Conservation (phyloP, 2,888 invertebrate species). For the Erannis defoliaria region DNA sequence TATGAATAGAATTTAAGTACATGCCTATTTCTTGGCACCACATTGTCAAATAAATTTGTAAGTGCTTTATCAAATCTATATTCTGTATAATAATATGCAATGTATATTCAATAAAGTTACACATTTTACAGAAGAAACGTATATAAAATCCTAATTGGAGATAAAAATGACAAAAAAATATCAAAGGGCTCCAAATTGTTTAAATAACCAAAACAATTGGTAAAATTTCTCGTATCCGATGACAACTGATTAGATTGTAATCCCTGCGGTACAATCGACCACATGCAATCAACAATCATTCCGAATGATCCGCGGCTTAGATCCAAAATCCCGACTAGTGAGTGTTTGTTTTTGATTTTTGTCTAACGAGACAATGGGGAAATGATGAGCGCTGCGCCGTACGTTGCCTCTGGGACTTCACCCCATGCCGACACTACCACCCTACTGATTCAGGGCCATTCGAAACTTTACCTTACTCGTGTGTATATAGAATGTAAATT, state of each 20-base stretch:
- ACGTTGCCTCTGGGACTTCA: slow-evolving; percentile 83
- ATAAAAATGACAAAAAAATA: neutral
- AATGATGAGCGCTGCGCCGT: slow-evolving; percentile 83
- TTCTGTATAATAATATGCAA: neutral
- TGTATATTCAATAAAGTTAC: neutral
- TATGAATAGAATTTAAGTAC: slow-evolving; percentile 52
- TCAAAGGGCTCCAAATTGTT: slow-evolving; percentile 6
- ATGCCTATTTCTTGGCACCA: slow-evolving; percentile 20
- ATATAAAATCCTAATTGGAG: neutral
- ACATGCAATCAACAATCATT: slow-evolving; percentile 71
- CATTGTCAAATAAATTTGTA: slow-evolving; percentile 12
- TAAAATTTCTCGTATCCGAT: slow-evolving; percentile 48
- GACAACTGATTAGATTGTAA: slow-evolving; percentile 53
- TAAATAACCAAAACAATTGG: slow-evolving; percentile 41
- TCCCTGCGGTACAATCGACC: slow-evolving; percentile 75
- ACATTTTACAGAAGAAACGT: neutral
- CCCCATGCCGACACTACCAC: slow-evolving; percentile 74
- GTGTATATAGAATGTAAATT: slow-evolving; percentile 60
- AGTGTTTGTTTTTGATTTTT: slow-evolving; percentile 87
- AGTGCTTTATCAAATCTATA: neutral
- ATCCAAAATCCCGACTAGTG: slow-evolving; percentile 76
- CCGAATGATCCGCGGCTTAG: slow-evolving; percentile 78
- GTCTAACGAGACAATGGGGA: slow-evolving; percentile 87
- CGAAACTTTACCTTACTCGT: slow-evolving; percentile 63
- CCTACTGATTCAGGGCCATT: slow-evolving; percentile 53